Evolutionary conservation across 1,140 invertebrate genomes (phyloP).

Genomic region (Brachionus calyciflorus): DNA sequence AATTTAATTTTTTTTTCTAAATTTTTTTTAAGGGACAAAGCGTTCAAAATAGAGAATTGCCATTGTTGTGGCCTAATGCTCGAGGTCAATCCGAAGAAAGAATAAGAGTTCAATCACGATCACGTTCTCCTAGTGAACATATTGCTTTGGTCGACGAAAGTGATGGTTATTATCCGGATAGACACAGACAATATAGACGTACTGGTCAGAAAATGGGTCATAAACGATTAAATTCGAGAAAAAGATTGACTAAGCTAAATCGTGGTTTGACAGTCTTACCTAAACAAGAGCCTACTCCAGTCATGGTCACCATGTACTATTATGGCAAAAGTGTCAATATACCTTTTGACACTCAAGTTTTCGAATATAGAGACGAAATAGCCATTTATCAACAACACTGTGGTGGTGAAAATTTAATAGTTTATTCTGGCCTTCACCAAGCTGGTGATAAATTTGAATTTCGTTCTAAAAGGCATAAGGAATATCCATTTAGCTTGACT

Average conservation of each 20-base stretch:
- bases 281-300: background rate
- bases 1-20: background rate
- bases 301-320: conserved; percentile 56
- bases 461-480: conserved; percentile 57
- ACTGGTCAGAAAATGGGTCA: background rate
- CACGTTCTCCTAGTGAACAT: background rate
- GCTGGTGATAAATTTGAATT: conserved; percentile 50
- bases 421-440: conserved; percentile 49
- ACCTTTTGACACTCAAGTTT: conserved; percentile 29
- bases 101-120: background rate
- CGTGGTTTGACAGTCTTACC: background rate
- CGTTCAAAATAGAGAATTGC: background rate
- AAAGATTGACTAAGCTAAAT: background rate
- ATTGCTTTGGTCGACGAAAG: background rate
- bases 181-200: conserved; percentile 2
- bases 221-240: background rate
- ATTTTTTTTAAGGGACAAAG: conserved; percentile 14
- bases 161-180: background rate
- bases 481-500: conserved; percentile 60
- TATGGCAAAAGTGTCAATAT: conserved; percentile 53
- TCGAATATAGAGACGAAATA: conserved; percentile 52
- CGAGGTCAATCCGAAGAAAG: conserved; percentile 16
- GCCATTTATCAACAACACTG: conserved; percentile 60
- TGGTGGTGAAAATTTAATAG: conserved; percentile 60
- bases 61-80: background rate